Base-by-base conservation (phyloP, 2,797 vertebrate genomes). In the Morus bassanus region DNA sequence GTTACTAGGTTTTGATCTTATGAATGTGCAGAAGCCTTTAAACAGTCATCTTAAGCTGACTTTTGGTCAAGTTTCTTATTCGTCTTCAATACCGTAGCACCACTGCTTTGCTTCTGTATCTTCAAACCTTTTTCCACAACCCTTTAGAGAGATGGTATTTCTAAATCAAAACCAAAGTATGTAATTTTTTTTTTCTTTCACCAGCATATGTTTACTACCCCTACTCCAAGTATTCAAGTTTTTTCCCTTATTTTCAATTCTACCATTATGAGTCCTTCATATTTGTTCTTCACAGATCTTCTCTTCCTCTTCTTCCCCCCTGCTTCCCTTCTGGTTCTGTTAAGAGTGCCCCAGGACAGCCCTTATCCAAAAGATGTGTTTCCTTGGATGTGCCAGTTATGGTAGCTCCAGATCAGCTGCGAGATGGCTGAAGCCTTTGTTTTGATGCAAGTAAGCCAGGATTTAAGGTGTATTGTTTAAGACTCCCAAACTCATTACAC, bases 61-160 rank as follows among this genome's bases (percentile, higher is more conserved):
- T 82, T 50, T 21, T 33, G 14, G 24, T 61, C 19, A 64, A 51
- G 21, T 74, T 82, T 85, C 57, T 57, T 84, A 18, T 41, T 81
- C 0, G 0, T 81, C 27, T 33, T 68, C 35, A 53, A 0, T 72
- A 9, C 67, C 59, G 16, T 69, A 57, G 18, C 12, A 53, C 24
- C 11, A 50, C 11, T 54, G 9, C 1, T 78, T 57, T 81, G 16
- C 16, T 18, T 46, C 19, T 53, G 0, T 70, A 21, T 54, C 41
- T 85, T 82, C 53, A 53, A 28, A 53, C 3, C 14, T 53, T 65
- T 57, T 72, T 31, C 14, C 25, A 48, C 16, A 63, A 27, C 28
- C 19, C 5, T 50, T 60, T 24, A 50, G 11, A 23, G 4, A 69
- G 11, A 48, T 13, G 43, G 3, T 61, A 13, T 87, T 85, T 92